Conservation (phyloP, 2,113 vertebrate genomes). For the Tiliqua scincoides region DNA sequence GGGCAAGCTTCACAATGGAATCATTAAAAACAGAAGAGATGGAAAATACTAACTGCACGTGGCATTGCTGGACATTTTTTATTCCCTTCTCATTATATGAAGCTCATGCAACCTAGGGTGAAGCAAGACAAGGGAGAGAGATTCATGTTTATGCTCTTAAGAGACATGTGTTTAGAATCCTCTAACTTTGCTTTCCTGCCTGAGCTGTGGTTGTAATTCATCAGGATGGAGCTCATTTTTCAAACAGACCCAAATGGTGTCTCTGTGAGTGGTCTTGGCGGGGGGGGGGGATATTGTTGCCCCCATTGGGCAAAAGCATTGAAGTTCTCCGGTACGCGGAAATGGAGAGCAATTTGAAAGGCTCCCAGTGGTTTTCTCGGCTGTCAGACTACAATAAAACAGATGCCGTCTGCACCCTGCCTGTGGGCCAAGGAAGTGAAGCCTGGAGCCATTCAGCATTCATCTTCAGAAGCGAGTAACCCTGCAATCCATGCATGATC, state of each 20-base stretch:
- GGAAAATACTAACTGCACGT: neutral
- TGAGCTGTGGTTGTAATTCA: constrained; percentile 10
- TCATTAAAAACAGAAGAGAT: constrained; percentile 26
- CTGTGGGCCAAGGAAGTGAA: constrained; percentile 27
- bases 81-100: constrained; percentile 20
- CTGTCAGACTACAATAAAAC: constrained; percentile 24
- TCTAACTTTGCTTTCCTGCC: constrained; percentile 32
- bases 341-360: constrained; percentile 35
- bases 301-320: neutral
- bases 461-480: constrained; percentile 17
- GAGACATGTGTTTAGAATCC: constrained; percentile 17
- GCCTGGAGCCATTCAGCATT: accelerated
- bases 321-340: constrained; percentile 10
- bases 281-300: constrained; percentile 21
- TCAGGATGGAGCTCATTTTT: neutral
- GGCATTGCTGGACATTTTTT: constrained; percentile 11
- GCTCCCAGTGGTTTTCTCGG: constrained; percentile 19
- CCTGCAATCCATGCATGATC: neutral
- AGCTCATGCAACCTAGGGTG: constrained; percentile 38
- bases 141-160: neutral
- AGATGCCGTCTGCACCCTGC: constrained; percentile 17
- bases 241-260: neutral
- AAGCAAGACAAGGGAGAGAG: constrained; percentile 20
- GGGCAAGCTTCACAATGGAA: neutral
- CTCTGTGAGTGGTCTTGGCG: constrained; percentile 7